Evolutionary conservation across 2,113 vertebrate genomes (phyloP), one percentile per base, ranked within the genome.

Genomic region (Platanista minor): DNA sequence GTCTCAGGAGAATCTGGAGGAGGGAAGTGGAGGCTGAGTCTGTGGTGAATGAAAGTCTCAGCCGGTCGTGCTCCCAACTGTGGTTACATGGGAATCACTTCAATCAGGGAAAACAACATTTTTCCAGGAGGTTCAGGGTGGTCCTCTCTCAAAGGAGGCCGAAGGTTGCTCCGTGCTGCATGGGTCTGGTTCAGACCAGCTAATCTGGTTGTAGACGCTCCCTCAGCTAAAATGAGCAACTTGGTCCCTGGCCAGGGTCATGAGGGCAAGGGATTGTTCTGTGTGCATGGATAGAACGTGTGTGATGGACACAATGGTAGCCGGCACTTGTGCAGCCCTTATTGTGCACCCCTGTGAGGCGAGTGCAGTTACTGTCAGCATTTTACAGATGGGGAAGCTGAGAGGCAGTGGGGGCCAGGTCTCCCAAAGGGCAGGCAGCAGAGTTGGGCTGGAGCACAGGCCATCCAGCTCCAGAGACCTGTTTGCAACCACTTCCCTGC

Each of bases 291-390:
- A 14, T 0, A 18, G 46, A 21, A 29, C 0, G 0, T 0, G 36
- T 7, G 27, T 0, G 17, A 62, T 1, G 23, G 52, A 25, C 20
- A 0, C 0, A 1, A 5, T 0, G 15, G 3, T 0, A 39, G 4
- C 59, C 1, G 7, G 0, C 33, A 29, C 39, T 3, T 36, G 33
- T 2, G 27, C 1, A 36, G 61, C 54, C 80, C 57, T 66, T 14
- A 14, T 49, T 3, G 36, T 10, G 36, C 0, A n/a, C n/a, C 61
- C 14, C 85, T 1, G 2, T 0, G 43, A 62, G 15, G 20, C 6
- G 57, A 57, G 74, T 14, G 25, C 23, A 33, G 0, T 36, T 5
- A 6, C 23, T 2, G 29, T 1, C 14, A 46, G 62, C 69, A 41
- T 33, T 72, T 90, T 21, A 78, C 33, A 80, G 80, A 77, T 25